phyloP scores from a whole-genome alignment of 2,888 invertebrate genomes.

The Sphaeridia pumilis region DNA sequence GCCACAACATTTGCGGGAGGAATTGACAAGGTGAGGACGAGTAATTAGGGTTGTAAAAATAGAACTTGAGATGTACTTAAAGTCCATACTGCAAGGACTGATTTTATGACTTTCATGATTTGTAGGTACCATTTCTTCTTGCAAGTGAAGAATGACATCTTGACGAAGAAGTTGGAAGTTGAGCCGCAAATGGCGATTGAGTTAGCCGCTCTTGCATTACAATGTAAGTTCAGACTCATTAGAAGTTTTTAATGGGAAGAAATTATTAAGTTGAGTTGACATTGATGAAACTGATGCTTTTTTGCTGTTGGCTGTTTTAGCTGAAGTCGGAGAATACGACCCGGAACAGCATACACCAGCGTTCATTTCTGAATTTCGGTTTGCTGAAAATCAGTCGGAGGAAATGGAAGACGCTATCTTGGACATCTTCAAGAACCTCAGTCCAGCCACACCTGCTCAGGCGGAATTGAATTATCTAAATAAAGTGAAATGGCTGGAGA shows the following conservation, averaged over 20 bases:
- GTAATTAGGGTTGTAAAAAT: too few relatives aligned
- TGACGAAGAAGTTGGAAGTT: constrained; percentile 70
- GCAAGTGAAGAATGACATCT: constrained; percentile 89
- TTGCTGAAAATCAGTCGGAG: constrained; percentile 91
- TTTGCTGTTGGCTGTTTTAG: too few relatives aligned
- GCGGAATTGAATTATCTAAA: constrained; percentile 90
- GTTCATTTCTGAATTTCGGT: constrained; percentile 94
- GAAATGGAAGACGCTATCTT: constrained; percentile 89
- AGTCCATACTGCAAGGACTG: constrained; percentile 1
- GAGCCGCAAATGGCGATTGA: constrained; percentile 77
- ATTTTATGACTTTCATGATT: too few relatives aligned
- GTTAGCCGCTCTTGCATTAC: constrained; percentile 78
- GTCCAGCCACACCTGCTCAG: constrained; percentile 64
- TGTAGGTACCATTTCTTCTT: constrained; percentile 85
- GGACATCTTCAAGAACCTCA: constrained; percentile 77
- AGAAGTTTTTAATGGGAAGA: background rate
- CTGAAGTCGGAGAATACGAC: constrained; percentile 96
- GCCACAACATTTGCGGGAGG: constrained; percentile 91
- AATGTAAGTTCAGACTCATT: too few relatives aligned
- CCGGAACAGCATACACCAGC: constrained; percentile 83
- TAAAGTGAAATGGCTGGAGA: constrained; percentile 94
- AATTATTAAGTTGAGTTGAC: background rate
- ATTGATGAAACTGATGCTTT: too few relatives aligned
- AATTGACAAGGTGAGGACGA: constrained; percentile 66
- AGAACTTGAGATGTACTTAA: background rate